Conservation (phyloP, 2,888 invertebrate genomes). For the Himalopsyche tibetana region DNA sequence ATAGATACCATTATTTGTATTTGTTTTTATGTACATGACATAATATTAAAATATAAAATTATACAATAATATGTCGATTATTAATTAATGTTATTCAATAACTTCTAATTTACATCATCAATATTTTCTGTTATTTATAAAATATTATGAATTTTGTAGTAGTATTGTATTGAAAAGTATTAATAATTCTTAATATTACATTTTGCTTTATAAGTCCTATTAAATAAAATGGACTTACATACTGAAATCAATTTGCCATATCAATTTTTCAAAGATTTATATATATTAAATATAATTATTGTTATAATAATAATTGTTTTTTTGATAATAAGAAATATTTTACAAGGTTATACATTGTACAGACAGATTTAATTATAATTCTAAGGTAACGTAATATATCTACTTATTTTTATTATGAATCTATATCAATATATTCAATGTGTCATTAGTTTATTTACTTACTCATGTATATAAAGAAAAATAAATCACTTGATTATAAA, state of each 20-base stretch:
- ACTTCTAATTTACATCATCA: slow-evolving; percentile 52
- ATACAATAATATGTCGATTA: slow-evolving; percentile 41
- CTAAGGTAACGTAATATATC: slow-evolving; percentile 53
- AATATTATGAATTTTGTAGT: background rate
- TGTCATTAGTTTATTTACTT: slow-evolving; percentile 47
- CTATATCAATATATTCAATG: slow-evolving; percentile 43
- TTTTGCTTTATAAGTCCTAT: slow-evolving; percentile 54
- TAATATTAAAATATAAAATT: slow-evolving; percentile 56
- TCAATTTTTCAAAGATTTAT: slow-evolving; percentile 66
- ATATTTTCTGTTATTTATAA: slow-evolving; percentile 23
- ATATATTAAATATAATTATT: slow-evolving; percentile 67
- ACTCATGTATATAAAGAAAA: slow-evolving; percentile 34
- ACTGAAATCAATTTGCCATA: slow-evolving; percentile 65
- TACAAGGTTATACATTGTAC: slow-evolving; percentile 62
- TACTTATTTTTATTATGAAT: slow-evolving; percentile 44
- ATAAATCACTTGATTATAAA: slow-evolving; percentile 24
- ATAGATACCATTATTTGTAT: slow-evolving; percentile 53
- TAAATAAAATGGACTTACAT: slow-evolving; percentile 57
- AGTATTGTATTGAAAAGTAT: slow-evolving; percentile 40
- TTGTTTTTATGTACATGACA: slow-evolving; percentile 56
- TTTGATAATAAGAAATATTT: slow-evolving; percentile 66
- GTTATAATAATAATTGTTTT: slow-evolving; percentile 67
- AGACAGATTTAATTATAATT: slow-evolving; percentile 64
- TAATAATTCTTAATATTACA: slow-evolving; percentile 63
- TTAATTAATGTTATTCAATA: slow-evolving; percentile 29